Evolutionary conservation across 1,140 invertebrate species (phyloP).

Genomic region (Aricia agestis): DNA sequence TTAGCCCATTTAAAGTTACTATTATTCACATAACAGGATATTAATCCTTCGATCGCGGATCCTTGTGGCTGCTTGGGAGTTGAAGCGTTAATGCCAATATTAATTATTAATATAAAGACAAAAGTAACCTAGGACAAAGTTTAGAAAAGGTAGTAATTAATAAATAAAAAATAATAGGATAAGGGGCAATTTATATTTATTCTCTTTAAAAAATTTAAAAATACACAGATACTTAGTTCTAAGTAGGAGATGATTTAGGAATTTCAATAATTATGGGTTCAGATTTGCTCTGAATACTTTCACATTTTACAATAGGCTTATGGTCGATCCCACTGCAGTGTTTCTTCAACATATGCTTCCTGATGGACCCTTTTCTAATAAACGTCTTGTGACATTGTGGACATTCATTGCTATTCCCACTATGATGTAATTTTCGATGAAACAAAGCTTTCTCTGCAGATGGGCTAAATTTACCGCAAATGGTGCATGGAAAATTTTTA

Average conservation of each 20-base stretch:
- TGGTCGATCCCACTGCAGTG: constrained; percentile 16
- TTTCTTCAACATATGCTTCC: constrained; percentile 28
- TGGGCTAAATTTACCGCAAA: constrained; percentile 49
- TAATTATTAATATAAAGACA: too few species aligned
- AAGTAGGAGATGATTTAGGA: neutral
- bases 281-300: neutral
- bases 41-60: too few species aligned
- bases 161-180: too few species aligned
- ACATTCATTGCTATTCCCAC: constrained; percentile 37
- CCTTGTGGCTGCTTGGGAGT: too few species aligned
- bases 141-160: too few species aligned
- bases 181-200: too few species aligned
- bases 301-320: neutral
- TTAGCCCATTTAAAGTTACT: too few species aligned
- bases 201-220: too few species aligned
- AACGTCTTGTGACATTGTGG: constrained; percentile 26
- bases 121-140: too few species aligned
- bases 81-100: too few species aligned
- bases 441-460: constrained; percentile 33
- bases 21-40: too few species aligned
- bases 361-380: constrained; percentile 26
- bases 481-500: constrained; percentile 42
- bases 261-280: constrained; percentile 1
- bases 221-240: neutral
- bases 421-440: constrained; percentile 42